Evolutionary conservation across 2,113 vertebrate genomes (phyloP).

Genomic region (Larimichthys crocea): DNA sequence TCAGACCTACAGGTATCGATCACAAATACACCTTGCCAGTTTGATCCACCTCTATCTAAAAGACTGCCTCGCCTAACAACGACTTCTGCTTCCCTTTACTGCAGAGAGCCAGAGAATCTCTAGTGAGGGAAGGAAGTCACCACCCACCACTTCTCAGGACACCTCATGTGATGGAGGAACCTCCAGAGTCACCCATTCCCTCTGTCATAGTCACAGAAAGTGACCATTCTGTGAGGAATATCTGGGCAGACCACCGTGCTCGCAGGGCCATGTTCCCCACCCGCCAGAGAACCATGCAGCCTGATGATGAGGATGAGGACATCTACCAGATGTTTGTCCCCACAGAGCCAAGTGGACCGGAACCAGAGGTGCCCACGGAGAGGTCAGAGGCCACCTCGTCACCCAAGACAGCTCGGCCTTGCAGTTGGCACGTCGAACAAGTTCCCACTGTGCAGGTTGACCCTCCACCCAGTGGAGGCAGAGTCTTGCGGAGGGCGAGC

Average conservation of each 20-base stretch:
- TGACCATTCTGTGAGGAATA: conserved; percentile 85
- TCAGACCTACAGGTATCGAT: conserved; percentile 79
- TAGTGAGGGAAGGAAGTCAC: conserved; percentile 84
- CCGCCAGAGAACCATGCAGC: conserved; percentile 87
- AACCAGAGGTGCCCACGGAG: conserved; percentile 76
- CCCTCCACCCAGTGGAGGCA: conserved; percentile 74
- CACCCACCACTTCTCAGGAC: conserved; percentile 81
- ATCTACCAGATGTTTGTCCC: conserved; percentile 97
- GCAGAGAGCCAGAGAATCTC: conserved; percentile 89
- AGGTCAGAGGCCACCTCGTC: conserved; percentile 61
- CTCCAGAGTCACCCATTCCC: conserved; percentile 80
- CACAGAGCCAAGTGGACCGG: conserved; percentile 82
- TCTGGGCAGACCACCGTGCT: conserved; percentile 94
- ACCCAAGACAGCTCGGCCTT: conserved; percentile 85
- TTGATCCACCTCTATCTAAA: background rate
- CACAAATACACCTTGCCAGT: background rate
- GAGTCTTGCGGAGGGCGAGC: conserved; percentile 90
- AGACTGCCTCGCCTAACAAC: background rate
- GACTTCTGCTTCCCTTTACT: conserved; percentile 5
- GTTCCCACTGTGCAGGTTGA: conserved; percentile 76
- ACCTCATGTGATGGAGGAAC: conserved; percentile 80
- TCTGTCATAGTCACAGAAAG: conserved; percentile 83
- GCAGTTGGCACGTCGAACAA: conserved; percentile 94
- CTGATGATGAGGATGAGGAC: conserved; percentile 91
- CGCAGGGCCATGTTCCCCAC: conserved; percentile 93